Conservation (phyloP, 1,140 invertebrate genomes). For the fruit fly (Drosophila melanogaster) region Release_6_plus_ISO1_MT NT_033777.3:15785501-15786000, state of each 20-base stretch:
- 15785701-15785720: background rate
- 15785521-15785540: background rate
- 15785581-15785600: slow-evolving; percentile 2
- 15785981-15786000: slow-evolving; percentile 39
- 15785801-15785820: slow-evolving; percentile 17
- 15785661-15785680: slow-evolving; percentile 34
- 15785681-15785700: slow-evolving; percentile 33
- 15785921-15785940: slow-evolving; percentile 73
- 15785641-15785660: slow-evolving; percentile 46
- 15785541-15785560: background rate
- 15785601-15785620: background rate
- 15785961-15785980: slow-evolving; percentile 14
- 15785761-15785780: slow-evolving; percentile 22
- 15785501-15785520: no score
- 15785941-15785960: slow-evolving; percentile 77
- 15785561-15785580: background rate
- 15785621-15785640: slow-evolving; percentile 9
- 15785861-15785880: slow-evolving; percentile 7
- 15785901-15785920: background rate
- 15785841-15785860: slow-evolving; percentile 80
- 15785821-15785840: slow-evolving; percentile 53
- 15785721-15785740: slow-evolving; percentile 14
- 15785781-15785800: slow-evolving; percentile 55
- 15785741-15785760: background rate
- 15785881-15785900: slow-evolving; percentile 2